Percentiles rank a stretch among this genome's conserved stretches.
Conservation (phyloP, 2,797 vertebrate genomes). For the Crocodylus rhombifer region DNA sequence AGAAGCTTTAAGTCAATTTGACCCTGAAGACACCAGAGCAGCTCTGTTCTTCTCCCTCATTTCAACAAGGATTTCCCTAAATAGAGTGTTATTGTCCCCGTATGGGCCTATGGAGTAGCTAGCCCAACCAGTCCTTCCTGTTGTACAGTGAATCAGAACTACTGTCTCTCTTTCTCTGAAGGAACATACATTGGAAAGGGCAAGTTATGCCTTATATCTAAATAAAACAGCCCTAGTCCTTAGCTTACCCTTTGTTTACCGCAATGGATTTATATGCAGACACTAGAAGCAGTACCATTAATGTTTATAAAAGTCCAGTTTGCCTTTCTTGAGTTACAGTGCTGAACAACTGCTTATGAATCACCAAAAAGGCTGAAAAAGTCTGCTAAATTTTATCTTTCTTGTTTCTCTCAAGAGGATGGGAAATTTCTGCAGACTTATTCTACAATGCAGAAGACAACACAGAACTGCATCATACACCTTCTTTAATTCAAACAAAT, state of each 20-base stretch:
- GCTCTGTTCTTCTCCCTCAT: neutral
- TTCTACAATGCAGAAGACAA: conserved; percentile 10
- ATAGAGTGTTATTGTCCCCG: neutral
- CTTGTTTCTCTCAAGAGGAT: neutral
- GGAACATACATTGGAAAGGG: neutral
- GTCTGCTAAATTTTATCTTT: neutral
- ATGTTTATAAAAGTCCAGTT: neutral
- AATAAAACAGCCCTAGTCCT: neutral
- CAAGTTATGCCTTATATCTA: neutral
- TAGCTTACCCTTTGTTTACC: neutral
- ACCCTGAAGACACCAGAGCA: neutral
- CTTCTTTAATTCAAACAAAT: neutral
- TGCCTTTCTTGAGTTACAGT: neutral
- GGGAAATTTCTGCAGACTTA: neutral
- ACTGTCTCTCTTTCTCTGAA: neutral
- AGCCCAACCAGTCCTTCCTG: neutral
- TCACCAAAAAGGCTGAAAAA: neutral
- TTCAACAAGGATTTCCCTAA: neutral
- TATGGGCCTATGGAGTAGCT: neutral
- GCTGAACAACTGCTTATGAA: neutral
- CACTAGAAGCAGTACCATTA: neutral
- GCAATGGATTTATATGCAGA: neutral
- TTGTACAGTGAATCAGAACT: neutral
- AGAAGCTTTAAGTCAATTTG: neutral
- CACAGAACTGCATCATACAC: neutral